Percentiles rank a stretch among this genome's conserved stretches.
These are phyloP conservation scores for Cotesia chilonis DNA, from an alignment of 1,140 invertebrate genomes.

Conservation along the genomic window DNA sequence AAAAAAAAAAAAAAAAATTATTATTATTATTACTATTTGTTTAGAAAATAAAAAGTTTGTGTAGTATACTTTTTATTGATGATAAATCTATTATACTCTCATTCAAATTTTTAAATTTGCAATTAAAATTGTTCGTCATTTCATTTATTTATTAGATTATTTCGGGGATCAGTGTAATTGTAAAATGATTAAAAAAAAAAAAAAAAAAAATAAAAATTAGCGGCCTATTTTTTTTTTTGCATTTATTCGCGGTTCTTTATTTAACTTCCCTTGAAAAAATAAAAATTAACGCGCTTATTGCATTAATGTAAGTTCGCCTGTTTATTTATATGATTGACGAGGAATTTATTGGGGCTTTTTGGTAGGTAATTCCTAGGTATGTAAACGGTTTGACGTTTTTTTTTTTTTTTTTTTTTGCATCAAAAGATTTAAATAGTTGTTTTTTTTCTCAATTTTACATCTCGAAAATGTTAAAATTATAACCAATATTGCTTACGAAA, in stretches of 20 bases:
- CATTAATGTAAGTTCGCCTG: conserved; percentile 31
- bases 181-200: neutral
- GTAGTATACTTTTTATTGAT: neutral
- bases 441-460: neutral
- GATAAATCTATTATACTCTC: too few relatives aligned
- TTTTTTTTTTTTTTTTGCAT: neutral
- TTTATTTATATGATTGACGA: conserved; percentile 42
- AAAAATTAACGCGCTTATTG: too few relatives aligned
- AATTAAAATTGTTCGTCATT: neutral
- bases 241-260: conserved; percentile 21
- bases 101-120: too few relatives aligned
- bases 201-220: conserved; percentile 42
- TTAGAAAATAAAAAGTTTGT: too few relatives aligned
- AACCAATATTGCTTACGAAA: too few relatives aligned
- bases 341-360: conserved; percentile 41
- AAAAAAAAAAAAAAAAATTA: conserved; percentile 4
- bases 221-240: conserved; percentile 38
- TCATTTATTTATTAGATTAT: neutral
- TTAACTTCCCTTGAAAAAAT: conserved; percentile 26
- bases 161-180: conserved; percentile 5
- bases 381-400: conserved; percentile 39
- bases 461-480: too few relatives aligned
- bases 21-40: neutral
- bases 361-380: conserved; percentile 52
- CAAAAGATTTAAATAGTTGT: conserved; percentile 11